Evolutionary conservation across 2,888 invertebrate genomes (phyloP).

Genomic region (Cenopis cana): DNA sequence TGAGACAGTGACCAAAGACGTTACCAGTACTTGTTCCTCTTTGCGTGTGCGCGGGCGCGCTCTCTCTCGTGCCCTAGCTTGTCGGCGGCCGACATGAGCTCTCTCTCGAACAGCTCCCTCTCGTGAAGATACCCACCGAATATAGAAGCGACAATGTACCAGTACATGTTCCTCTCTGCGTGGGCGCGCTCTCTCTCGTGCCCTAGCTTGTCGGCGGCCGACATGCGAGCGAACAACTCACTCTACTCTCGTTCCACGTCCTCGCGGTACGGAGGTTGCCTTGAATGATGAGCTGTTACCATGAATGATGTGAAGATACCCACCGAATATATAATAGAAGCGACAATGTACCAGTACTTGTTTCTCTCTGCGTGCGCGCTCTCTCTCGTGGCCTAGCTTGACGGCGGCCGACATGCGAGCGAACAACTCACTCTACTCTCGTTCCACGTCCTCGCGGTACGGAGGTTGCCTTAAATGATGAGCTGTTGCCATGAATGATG

Average conservation of each 20-base stretch:
- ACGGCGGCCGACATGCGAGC: slow-evolving; percentile 90
- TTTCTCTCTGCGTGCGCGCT: slow-evolving; percentile 92
- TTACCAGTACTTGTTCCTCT: too few species aligned
- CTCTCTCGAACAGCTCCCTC: too few species aligned
- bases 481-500: slow-evolving; percentile 64
- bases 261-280: slow-evolving; percentile 87
- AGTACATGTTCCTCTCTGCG: slow-evolving; percentile 93
- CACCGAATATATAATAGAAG: slow-evolving; percentile 85
- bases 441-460: slow-evolving; percentile 88
- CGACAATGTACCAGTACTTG: slow-evolving; percentile 93
- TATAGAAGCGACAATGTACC: slow-evolving; percentile 90
- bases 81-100: too few species aligned
- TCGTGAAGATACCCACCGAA: slow-evolving; percentile 73
- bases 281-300: slow-evolving; percentile 83
- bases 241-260: slow-evolving; percentile 90
- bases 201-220: slow-evolving; percentile 90
- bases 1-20: too few species aligned
- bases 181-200: slow-evolving; percentile 94
- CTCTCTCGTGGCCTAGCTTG: slow-evolving; percentile 92
- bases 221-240: slow-evolving; percentile 89
- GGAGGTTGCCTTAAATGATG: slow-evolving; percentile 86
- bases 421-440: slow-evolving; percentile 91
- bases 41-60: too few species aligned
- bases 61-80: too few species aligned
- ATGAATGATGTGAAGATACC: slow-evolving; percentile 49